Percentiles rank a stretch among this genome's conserved stretches.
Evolutionary conservation across 2,113 vertebrate species (phyloP).

Genomic region (Motacilla alba): DNA sequence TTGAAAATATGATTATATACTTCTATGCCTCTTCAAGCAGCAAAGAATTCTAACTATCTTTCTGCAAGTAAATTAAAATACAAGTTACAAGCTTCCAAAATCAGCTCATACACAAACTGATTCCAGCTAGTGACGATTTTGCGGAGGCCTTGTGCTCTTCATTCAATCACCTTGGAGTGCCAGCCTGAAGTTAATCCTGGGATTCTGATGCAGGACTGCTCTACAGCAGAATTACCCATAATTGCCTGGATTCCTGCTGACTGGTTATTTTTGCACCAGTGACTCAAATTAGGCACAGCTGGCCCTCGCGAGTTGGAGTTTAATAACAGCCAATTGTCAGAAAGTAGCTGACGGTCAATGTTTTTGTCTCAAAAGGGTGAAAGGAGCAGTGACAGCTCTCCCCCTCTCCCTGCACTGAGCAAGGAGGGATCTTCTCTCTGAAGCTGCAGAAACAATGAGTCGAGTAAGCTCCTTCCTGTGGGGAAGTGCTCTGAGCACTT

Average conservation of each 20-base stretch:
- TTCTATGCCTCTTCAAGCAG: background rate
- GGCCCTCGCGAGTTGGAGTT: constrained; percentile 32
- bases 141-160: background rate
- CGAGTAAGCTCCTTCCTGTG: background rate
- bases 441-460: background rate
- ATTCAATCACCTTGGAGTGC: constrained; percentile 34
- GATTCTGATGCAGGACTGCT: constrained; percentile 46
- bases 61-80: background rate
- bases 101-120: background rate
- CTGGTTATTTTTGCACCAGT: constrained; percentile 59
- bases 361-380: constrained; percentile 33
- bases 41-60: background rate
- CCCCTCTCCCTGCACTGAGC: background rate
- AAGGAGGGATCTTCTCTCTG: background rate
- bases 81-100: background rate
- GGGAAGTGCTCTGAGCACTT: background rate
- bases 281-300: constrained; percentile 62
- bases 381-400: constrained; percentile 19
- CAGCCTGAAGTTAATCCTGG: constrained; percentile 46
- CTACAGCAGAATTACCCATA: constrained; percentile 54
- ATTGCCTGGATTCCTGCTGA: constrained; percentile 60
- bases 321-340: constrained; percentile 61
- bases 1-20: background rate
- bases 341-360: constrained; percentile 49
- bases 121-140: background rate